These are phyloP conservation scores for Enteromius treurensis DNA, from an alignment of 2,797 vertebrate genomes.

Conservation along the genomic window DNA sequence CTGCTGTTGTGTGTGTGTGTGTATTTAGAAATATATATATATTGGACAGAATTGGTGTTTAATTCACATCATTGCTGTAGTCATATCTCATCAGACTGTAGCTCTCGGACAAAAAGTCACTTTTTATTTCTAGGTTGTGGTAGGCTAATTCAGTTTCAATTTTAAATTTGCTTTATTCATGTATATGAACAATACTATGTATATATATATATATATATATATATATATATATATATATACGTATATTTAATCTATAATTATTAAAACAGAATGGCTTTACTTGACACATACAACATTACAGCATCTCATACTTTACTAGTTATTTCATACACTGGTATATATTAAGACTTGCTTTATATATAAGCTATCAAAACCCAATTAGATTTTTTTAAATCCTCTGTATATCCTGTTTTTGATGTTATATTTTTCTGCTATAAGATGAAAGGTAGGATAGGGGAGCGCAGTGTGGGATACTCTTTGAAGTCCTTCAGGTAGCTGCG, in stretches of 20 bases:
- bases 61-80: background rate
- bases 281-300: constrained; percentile 14
- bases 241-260: background rate
- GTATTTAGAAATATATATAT: too few relatives aligned
- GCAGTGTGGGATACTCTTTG: constrained; percentile 89
- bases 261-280: background rate
- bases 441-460: constrained; percentile 90
- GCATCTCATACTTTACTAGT: background rate
- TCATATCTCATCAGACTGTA: background rate
- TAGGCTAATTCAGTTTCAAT: background rate
- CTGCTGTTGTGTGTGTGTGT: too few relatives aligned
- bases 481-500: constrained; percentile 92
- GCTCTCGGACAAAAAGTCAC: background rate
- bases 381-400: background rate
- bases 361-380: background rate
- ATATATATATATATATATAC: background rate
- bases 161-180: background rate
- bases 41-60: background rate
- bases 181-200: constrained; percentile 8
- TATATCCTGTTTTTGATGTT: background rate
- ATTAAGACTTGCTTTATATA: constrained; percentile 30
- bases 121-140: background rate
- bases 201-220: background rate
- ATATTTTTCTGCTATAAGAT: constrained; percentile 73
- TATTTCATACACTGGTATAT: background rate